These are phyloP conservation scores for Tipula lateralis DNA, from an alignment of 2,888 invertebrate genomes.

Conservation along the genomic window DNA sequence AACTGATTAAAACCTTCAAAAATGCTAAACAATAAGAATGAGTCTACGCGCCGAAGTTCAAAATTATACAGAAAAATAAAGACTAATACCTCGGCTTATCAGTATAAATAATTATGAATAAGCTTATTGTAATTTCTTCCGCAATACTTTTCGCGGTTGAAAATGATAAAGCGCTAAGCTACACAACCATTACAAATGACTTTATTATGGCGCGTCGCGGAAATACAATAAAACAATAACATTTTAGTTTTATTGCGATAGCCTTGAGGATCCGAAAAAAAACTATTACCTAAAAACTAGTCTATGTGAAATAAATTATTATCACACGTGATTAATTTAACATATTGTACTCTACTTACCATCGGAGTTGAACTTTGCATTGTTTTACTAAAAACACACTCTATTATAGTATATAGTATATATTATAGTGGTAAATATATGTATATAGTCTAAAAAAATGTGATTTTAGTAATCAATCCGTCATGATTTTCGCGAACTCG, in stretches of 20 bases:
- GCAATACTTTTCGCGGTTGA: neutral
- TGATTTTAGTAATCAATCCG: conserved; percentile 33
- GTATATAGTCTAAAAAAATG: neutral
- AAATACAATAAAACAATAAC: neutral
- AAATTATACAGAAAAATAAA: neutral
- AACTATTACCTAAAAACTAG: neutral
- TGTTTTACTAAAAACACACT: conserved; percentile 3
- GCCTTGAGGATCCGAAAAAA: neutral
- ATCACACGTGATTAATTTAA: neutral
- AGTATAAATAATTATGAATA: neutral
- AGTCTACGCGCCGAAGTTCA: neutral
- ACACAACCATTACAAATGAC: neutral
- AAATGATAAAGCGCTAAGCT: neutral
- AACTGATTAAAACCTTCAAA: neutral
- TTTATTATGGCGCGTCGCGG: neutral
- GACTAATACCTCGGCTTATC: neutral
- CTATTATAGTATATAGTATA: neutral
- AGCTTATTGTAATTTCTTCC: neutral
- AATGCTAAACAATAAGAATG: neutral
- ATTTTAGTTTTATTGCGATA: neutral
- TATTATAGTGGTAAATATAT: neutral
- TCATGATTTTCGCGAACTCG: conserved; percentile 50
- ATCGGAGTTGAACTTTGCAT: neutral
- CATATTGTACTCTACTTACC: neutral
- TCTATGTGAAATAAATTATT: neutral